Base-by-base conservation (phyloP, 1,140 invertebrate genomes). In the Anadara kagoshimensis region DNA sequence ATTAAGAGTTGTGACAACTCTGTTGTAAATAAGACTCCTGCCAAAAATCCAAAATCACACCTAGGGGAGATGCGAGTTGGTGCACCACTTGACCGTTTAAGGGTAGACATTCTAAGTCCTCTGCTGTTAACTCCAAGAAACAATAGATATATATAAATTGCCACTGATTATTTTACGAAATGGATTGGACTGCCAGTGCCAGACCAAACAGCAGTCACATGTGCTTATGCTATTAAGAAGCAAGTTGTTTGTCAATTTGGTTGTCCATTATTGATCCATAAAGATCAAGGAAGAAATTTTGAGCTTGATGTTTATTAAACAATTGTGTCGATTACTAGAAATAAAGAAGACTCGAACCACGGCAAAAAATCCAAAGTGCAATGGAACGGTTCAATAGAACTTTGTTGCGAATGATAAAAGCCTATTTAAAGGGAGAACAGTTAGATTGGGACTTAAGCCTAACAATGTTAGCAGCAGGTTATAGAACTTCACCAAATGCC, bases 241-340 rank as follows among this genome's bases (percentile, higher is more conserved):
- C n/a, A n/a, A n/a, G n/a, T n/a, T n/a, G n/a, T n/a, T 53, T 53
- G 47, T 45, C 11, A 26, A 59, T 76, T 53, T 49, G 69, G 75
- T 5, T 72, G 58, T 53, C 70, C 65, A 2, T n/a, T 69, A n/a
- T 57, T 54, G 29, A 51, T 77, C 47, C 75, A 73, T 24, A 58
- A 62, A 41, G 75, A 77, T 44, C 59, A 77, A 59, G 75, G 70
- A 14, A 16, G 65, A 44, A 64, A 65, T 53, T 69, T 47, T 59
- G 69, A 69, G 36, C 58, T 51, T 20, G 53, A 72, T n/a, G 12
- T 59, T 59, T 41, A 69, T 61, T 36, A 61, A 26, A 24, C 43
- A 43, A n/a, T 26, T 70, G 45, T 70, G 5, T 8, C 44, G 45
- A 64, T 71, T 59, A 63, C 64, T 57, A 57, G 20, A 56, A 63